Conservation (phyloP, 2,113 vertebrate genomes). For the Ammospiza nelsoni region DNA sequence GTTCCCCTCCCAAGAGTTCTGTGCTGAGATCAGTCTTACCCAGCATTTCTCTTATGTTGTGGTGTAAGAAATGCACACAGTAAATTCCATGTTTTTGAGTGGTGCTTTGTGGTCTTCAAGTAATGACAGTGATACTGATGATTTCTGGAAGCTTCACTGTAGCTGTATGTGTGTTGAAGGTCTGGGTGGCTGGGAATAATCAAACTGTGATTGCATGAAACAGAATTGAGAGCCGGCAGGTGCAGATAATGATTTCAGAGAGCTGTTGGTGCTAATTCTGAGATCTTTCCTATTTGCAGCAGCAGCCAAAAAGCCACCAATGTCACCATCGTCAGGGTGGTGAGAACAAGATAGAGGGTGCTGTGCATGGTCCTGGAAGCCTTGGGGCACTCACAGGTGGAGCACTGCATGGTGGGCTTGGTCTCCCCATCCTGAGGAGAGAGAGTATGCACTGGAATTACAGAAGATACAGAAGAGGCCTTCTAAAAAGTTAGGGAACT, state of each 20-base stretch:
- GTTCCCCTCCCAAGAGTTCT: background rate
- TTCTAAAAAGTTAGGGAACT: background rate
- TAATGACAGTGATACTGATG: background rate
- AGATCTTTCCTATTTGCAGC: slow-evolving; percentile 46
- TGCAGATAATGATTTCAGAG: background rate
- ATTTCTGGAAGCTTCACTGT: background rate
- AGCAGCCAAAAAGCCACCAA: background rate
- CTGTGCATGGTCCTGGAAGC: background rate
- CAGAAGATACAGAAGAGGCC: background rate
- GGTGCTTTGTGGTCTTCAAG: background rate
- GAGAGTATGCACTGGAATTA: background rate
- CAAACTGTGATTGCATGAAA: background rate
- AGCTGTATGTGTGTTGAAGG: background rate
- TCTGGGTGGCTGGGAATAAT: background rate
- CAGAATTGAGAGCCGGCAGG: background rate
- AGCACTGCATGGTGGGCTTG: background rate
- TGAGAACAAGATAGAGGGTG: background rate
- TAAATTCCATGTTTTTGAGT: background rate
- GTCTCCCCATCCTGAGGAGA: background rate
- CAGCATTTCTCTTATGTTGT: background rate
- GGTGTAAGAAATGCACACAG: background rate
- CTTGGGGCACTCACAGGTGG: background rate
- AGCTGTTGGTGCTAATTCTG: slow-evolving; percentile 10
- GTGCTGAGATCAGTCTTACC: background rate
- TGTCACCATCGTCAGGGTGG: background rate